Evolutionary conservation across 1,140 invertebrate species (phyloP).

Genomic region (Ericerus pela): DNA sequence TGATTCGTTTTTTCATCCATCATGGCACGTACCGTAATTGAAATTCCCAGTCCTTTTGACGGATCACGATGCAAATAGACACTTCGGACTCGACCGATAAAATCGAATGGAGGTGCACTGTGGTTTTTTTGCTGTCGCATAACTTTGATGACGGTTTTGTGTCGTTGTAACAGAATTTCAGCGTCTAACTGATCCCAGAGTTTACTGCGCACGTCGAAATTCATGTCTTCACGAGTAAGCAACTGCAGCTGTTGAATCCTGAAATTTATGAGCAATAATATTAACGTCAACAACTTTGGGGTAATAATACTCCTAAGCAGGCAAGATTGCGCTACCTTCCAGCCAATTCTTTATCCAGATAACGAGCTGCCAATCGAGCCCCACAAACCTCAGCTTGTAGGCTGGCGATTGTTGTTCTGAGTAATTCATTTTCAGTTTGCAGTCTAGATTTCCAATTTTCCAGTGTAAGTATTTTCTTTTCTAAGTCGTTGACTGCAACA

Average conservation of each 20-base stretch:
- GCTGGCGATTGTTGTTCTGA: slow-evolving; percentile 50
- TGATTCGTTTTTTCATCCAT: not conserved
- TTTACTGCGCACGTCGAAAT: slow-evolving; percentile 57
- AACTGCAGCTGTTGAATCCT: slow-evolving; percentile 76
- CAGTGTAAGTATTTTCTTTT: slow-evolving; percentile 20
- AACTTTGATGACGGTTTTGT: slow-evolving; percentile 54
- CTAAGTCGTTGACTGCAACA: slow-evolving; percentile 16
- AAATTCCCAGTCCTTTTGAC: slow-evolving; percentile 63
- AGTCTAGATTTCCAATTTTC: slow-evolving; percentile 24
- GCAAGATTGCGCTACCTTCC: slow-evolving; percentile 38
- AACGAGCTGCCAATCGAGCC: slow-evolving; percentile 65
- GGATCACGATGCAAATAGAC: slow-evolving; percentile 45
- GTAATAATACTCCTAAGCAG: not conserved
- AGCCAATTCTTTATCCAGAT: slow-evolving; percentile 71
- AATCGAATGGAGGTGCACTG: slow-evolving; percentile 6
- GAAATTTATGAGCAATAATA: slow-evolving; percentile 3
- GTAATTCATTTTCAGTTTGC: slow-evolving; percentile 49
- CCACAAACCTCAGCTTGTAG: slow-evolving; percentile 69
- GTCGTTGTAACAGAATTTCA: slow-evolving; percentile 68
- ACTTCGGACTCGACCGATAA: slow-evolving; percentile 35
- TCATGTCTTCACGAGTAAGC: slow-evolving; percentile 49
- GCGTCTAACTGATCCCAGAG: slow-evolving; percentile 74
- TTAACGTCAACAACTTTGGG: too few species aligned
- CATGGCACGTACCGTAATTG: slow-evolving; percentile 40
- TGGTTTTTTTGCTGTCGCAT: slow-evolving; percentile 14